These are phyloP conservation scores for Colistium nudipinnis DNA, from an alignment of 2,113 vertebrate genomes.

Conservation along the genomic window DNA sequence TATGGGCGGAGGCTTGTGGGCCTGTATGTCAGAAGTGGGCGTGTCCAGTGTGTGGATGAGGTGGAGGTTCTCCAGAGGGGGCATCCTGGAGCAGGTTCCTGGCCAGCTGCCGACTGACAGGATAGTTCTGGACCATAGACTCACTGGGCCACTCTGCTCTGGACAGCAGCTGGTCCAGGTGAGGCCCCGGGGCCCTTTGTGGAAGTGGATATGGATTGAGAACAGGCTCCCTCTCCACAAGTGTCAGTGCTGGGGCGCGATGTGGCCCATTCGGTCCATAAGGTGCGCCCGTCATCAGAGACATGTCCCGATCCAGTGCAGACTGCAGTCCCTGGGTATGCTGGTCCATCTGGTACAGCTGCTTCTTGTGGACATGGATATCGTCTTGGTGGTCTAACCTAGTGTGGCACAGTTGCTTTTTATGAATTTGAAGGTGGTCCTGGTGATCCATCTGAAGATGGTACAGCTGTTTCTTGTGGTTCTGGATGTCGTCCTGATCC, in stretches of 20 bases:
- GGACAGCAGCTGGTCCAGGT: conserved; percentile 58
- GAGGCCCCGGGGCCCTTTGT: conserved; percentile 32
- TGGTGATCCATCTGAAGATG: conserved; percentile 32
- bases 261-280: conserved; percentile 39
- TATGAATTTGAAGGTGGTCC: conserved; percentile 35
- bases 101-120: conserved; percentile 23
- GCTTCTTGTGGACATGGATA: conserved; percentile 38
- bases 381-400: conserved; percentile 32
- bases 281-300: background rate
- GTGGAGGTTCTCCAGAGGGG: background rate
- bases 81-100: conserved; percentile 42
- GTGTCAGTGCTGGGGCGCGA: conserved; percentile 1
- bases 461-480: conserved; percentile 35
- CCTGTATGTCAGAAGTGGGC: conserved; percentile 39
- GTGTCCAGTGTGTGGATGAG: conserved; percentile 41
- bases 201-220: conserved; percentile 33
- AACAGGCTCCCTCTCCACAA: conserved; percentile 36
- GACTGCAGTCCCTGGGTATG: conserved; percentile 42
- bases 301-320: conserved; percentile 19
- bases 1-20: background rate
- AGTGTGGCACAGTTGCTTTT: conserved; percentile 36
- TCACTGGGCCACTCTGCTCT: conserved; percentile 45
- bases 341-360: conserved; percentile 47
- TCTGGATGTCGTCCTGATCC: conserved; percentile 26
- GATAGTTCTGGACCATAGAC: conserved; percentile 43